phyloP scores from a whole-genome alignment of 1,140 invertebrate genomes.

The Zaprionus lachaisei region DNA sequence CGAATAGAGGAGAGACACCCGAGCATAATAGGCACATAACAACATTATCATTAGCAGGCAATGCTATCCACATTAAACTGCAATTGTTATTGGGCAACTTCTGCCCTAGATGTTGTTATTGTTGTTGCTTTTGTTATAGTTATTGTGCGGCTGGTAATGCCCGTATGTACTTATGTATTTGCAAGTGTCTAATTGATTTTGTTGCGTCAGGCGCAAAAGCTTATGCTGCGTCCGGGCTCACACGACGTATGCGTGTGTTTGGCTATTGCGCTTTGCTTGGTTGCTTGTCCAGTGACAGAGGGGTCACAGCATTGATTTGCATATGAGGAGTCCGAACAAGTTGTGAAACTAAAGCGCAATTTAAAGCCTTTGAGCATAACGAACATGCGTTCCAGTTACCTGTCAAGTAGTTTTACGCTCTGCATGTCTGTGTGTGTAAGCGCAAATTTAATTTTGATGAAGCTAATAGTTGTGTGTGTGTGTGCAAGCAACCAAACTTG shows the following conservation, averaged over 20 bases:
- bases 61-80: conserved; percentile 69
- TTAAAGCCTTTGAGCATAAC: conserved; percentile 73
- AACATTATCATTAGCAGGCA: conserved; percentile 75
- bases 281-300: background rate
- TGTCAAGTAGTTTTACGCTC: conserved; percentile 38
- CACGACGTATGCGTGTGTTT: conserved; percentile 36
- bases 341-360: conserved; percentile 56
- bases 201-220: conserved; percentile 48
- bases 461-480: conserved; percentile 52
- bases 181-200: conserved; percentile 77
- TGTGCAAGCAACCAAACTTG: conserved; percentile 53
- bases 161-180: conserved; percentile 47
- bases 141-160: conserved; percentile 18
- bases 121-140: conserved; percentile 18
- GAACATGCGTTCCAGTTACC: conserved; percentile 56
- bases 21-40: conserved; percentile 73
- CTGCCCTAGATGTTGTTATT: conserved; percentile 20
- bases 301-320: conserved; percentile 31
- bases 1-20: conserved; percentile 28
- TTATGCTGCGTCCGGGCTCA: conserved; percentile 10
- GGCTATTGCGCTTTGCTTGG: no score
- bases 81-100: conserved; percentile 52
- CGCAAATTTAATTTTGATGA: conserved; percentile 80
- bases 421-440: conserved; percentile 35
- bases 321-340: conserved; percentile 28